Evolutionary conservation across 2,113 vertebrate species (phyloP).

Genomic region (Prionailurus viverrinus): DNA sequence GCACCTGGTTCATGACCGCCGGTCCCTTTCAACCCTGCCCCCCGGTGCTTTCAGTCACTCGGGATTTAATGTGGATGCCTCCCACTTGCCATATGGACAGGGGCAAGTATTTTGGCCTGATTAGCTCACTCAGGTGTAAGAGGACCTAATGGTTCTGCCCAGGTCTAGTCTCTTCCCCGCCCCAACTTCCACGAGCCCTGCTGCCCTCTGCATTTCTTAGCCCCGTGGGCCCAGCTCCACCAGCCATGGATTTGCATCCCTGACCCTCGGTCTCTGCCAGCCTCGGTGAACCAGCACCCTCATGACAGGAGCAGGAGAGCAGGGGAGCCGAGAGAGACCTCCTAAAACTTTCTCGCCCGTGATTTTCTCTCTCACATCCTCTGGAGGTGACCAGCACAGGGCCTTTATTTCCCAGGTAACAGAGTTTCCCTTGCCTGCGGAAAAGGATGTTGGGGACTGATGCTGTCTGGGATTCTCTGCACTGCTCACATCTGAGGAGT

Average conservation of each 20-base stretch:
- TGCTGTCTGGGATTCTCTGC: background rate
- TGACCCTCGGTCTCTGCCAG: background rate
- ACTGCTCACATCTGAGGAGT: background rate
- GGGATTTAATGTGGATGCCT: background rate
- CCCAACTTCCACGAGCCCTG: background rate
- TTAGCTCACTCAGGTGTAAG: background rate
- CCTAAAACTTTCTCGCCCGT: background rate
- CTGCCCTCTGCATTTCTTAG: background rate
- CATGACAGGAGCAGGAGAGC: background rate
- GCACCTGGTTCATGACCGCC: background rate
- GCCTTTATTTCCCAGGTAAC: background rate
- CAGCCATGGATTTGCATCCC: background rate
- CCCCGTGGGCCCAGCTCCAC: background rate
- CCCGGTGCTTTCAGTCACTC: background rate
- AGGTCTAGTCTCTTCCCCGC: background rate
- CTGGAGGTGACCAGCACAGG: background rate
- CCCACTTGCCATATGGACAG: background rate
- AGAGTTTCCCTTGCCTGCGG: background rate
- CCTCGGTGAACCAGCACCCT: background rate
- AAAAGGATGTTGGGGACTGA: background rate
- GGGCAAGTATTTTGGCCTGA: background rate
- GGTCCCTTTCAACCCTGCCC: background rate
- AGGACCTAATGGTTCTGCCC: background rate
- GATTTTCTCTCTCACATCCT: background rate
- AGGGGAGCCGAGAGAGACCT: background rate